Conservation (phyloP, 2,797 vertebrate species). For the Carapus acus region DNA sequence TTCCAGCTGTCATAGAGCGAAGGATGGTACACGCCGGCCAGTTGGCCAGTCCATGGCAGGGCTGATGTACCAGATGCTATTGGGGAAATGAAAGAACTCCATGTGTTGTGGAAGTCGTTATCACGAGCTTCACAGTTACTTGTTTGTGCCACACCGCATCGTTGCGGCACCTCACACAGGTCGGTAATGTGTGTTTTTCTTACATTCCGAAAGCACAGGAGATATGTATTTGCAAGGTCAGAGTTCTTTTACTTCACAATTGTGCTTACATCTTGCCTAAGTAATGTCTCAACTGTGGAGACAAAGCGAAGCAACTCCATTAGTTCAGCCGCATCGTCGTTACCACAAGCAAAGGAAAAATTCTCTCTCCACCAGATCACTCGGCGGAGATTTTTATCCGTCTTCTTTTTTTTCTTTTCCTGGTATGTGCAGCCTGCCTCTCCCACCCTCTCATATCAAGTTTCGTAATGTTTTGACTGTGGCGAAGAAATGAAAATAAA, state of each 20-base stretch:
- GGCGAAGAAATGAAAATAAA: constrained; percentile 14
- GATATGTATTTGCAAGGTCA: constrained; percentile 28
- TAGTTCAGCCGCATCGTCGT: constrained; percentile 18
- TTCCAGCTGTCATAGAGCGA: no score
- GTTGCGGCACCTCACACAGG: constrained; percentile 34
- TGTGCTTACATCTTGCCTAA: constrained; percentile 33
- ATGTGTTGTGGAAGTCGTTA: constrained; percentile 15
- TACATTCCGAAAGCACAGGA: constrained; percentile 17
- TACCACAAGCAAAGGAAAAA: constrained; percentile 15
- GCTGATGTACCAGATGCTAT: constrained; percentile 16
- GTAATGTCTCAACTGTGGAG: constrained; percentile 36
- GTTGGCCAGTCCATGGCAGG: no score
- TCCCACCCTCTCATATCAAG: background rate
- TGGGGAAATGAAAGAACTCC: constrained; percentile 19
- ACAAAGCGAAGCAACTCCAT: constrained; percentile 19
- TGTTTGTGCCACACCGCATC: constrained; percentile 18
- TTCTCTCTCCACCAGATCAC: no score
- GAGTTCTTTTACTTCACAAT: constrained; percentile 32
- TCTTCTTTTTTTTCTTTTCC: constrained; percentile 7
- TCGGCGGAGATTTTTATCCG: constrained; percentile 2
- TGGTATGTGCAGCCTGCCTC: constrained; percentile 1
- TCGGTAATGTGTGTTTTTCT: constrained; percentile 40
- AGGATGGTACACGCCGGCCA: no score
- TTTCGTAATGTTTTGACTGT: constrained; percentile 20
- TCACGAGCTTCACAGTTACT: constrained; percentile 19